Base-by-base conservation (phyloP, 2,888 invertebrate genomes). In the Atrina japonica region DNA sequence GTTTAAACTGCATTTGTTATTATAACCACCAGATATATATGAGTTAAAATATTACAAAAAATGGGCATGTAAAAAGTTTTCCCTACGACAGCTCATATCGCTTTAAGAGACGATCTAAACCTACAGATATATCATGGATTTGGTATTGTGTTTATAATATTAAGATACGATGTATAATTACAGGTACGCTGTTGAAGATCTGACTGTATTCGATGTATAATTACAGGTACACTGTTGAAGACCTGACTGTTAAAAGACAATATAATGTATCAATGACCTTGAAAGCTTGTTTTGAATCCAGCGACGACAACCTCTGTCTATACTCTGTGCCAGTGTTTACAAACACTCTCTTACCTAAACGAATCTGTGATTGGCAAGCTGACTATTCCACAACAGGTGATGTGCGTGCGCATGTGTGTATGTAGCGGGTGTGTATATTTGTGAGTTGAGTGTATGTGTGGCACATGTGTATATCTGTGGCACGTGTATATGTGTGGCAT, bases 311-410 rank as follows among this genome's bases (percentile, higher is more conserved):
- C 14, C 50, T 52, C 16, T 77, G 77, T 45, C 43, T 41, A 11
- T 40, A 64, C 25, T 53, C 23, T 16, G 35, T 59, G 14, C 56
- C 60, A 6, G 47, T 77, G 16, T 63, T 73, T 14, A 47, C 63
- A 21, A 47, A 69, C 18, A 66, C 64, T 14, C 45, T 70, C 1
- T 50, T 77, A 30, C 73, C 73, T 3, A 77, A 71, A 30, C 47
- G 52, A 14, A 47, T 69, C 25, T 75, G 77, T 66, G 43, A 55
- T n/a, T 55, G 69, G 53, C 61, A 60, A 23, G 71, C 73, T 40
- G 75, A 66, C 16, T 73, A 63, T 43, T 70, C 64, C 18, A 61
- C 72, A 49, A 21, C 43, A 40, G 53, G 78, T 78, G n/a, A n/a
- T n/a, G n/a, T n/a, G n/a, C n/a, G n/a, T n/a, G 53, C 56, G 71